These are phyloP conservation scores for Engystomops pustulosus DNA, from an alignment of 2,113 vertebrate species.

Conservation along the genomic window DNA sequence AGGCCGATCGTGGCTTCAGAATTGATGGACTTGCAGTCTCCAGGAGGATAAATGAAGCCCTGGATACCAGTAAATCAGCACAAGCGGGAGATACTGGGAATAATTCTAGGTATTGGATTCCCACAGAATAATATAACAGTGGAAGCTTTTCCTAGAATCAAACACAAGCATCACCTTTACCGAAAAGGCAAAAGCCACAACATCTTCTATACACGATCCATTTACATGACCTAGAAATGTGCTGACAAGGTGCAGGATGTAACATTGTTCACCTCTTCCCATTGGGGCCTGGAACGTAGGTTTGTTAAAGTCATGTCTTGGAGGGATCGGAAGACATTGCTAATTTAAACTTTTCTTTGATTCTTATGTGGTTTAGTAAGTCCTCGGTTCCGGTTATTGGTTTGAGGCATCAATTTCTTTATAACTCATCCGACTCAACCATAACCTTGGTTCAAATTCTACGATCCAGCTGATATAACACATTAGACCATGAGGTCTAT, in stretches of 20 bases:
- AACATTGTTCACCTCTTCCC: not conserved
- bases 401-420: too few relatives aligned
- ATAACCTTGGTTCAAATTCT: too few relatives aligned
- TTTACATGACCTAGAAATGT: not conserved
- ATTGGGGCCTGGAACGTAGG: too few relatives aligned
- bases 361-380: too few relatives aligned
- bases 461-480: too few relatives aligned
- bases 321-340: too few relatives aligned
- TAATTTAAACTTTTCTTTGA: too few relatives aligned
- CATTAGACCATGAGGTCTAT: too few relatives aligned
- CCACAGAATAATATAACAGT: not conserved
- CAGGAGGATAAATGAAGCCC: not conserved
- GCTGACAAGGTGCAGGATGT: not conserved
- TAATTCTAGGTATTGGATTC: not conserved
- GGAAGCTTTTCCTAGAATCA: not conserved
- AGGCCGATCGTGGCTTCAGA: not conserved
- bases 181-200: not conserved
- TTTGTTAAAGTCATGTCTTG: too few relatives aligned
- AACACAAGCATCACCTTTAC: not conserved
- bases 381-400: too few relatives aligned
- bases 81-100: not conserved
- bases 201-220: not conserved
- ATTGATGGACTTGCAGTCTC: not conserved
- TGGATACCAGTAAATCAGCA: constrained; percentile 2
- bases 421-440: too few relatives aligned